Percentiles rank a stretch among this genome's conserved stretches.
phyloP scores from a whole-genome alignment of 2,797 vertebrate species.

The Microtus agrestis region DNA sequence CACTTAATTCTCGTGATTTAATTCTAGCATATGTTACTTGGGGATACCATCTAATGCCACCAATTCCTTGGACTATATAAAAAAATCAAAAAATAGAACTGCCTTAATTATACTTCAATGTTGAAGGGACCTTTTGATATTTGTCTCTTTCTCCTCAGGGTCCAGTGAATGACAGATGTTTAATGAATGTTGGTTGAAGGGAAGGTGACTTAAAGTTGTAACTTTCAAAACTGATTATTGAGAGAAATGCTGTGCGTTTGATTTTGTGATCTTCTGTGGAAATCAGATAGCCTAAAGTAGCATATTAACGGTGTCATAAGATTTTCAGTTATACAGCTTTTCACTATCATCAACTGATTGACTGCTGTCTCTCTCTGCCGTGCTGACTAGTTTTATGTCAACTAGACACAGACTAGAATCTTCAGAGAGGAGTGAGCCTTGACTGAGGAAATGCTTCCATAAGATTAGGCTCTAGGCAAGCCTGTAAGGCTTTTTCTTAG shows the following conservation, averaged over 20 bases:
- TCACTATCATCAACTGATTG: neutral
- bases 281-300: slow-evolving; percentile 56
- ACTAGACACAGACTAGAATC: neutral
- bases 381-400: neutral
- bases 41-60: slow-evolving; percentile 61
- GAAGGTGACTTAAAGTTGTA: slow-evolving; percentile 68
- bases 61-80: slow-evolving; percentile 65
- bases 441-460: neutral
- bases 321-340: slow-evolving; percentile 42
- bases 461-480: neutral
- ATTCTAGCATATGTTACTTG: slow-evolving; percentile 61
- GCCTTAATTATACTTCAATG: slow-evolving; percentile 54
- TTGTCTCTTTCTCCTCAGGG: slow-evolving; percentile 51
- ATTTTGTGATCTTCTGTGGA: slow-evolving; percentile 21
- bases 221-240: slow-evolving; percentile 43
- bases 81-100: slow-evolving; percentile 50
- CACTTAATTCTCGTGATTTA: slow-evolving; percentile 72
- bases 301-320: slow-evolving; percentile 4
- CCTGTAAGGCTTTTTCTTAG: neutral
- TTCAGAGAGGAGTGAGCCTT: neutral
- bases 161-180: slow-evolving; percentile 59
- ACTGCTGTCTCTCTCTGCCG: neutral
- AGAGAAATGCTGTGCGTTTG: slow-evolving; percentile 38
- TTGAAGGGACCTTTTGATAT: slow-evolving; percentile 65
- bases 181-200: slow-evolving; percentile 72